phyloP scores from a whole-genome alignment of 2,113 vertebrate genomes.

The Vireo altiloquus region DNA sequence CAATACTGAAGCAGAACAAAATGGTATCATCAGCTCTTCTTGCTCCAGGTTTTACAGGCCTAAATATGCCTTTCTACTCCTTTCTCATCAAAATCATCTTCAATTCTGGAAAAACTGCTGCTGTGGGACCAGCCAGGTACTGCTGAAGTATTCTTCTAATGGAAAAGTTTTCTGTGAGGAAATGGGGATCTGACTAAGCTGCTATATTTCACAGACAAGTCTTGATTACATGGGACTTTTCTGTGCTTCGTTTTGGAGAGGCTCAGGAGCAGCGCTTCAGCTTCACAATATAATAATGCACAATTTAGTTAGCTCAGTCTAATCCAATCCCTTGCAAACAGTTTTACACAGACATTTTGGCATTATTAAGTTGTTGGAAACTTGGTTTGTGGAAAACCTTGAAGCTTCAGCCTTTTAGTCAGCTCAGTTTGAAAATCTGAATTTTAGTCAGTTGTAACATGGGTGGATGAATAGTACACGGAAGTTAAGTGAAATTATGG shows the following conservation, averaged over 20 bases:
- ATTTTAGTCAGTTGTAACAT: background rate
- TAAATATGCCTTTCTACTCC: background rate
- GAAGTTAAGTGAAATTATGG: background rate
- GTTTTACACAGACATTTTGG: background rate
- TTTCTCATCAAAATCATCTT: background rate
- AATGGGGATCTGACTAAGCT: background rate
- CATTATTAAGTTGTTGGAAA: background rate
- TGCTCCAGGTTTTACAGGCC: background rate
- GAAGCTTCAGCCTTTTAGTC: background rate
- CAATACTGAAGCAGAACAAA: background rate
- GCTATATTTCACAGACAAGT: background rate
- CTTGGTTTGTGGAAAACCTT: background rate
- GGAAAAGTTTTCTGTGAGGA: background rate
- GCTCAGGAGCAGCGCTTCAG: background rate
- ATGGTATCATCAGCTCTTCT: background rate
- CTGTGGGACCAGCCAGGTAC: background rate
- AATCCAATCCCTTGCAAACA: background rate
- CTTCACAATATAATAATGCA: background rate
- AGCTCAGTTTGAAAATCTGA: background rate
- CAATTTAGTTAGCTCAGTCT: background rate
- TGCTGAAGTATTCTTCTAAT: background rate
- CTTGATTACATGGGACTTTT: background rate
- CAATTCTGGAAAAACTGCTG: background rate
- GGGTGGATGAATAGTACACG: background rate
- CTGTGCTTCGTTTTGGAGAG: background rate